Conservation (phyloP, 2,797 vertebrate genomes). For the Ctenopoma multispine region DNA sequence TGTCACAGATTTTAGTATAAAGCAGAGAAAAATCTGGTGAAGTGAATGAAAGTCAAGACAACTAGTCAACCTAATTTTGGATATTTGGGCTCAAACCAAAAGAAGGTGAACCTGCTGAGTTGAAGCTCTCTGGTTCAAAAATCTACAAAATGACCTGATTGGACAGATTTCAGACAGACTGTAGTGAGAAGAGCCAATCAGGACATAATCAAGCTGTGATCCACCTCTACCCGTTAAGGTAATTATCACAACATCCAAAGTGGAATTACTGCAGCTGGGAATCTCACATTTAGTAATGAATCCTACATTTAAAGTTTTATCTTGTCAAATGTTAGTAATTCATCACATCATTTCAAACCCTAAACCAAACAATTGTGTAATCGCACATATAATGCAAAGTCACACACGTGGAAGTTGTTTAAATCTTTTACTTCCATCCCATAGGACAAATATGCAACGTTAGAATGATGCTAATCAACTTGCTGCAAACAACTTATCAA, state of each 20-base stretch:
- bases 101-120: slow-evolving; percentile 20
- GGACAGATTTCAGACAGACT: slow-evolving; percentile 33
- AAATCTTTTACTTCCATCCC: too few species aligned
- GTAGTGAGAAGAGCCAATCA: slow-evolving; percentile 34
- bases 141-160: slow-evolving; percentile 32
- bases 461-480: too few species aligned
- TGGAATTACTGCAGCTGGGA: neutral
- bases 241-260: slow-evolving; percentile 1
- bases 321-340: neutral
- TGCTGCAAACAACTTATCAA: too few species aligned
- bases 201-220: slow-evolving; percentile 32
- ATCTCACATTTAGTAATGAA: neutral
- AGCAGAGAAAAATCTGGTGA: neutral
- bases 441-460: too few species aligned
- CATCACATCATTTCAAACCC: too few species aligned
- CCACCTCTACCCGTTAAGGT: neutral
- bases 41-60: neutral
- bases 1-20: neutral
- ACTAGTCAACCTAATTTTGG: neutral
- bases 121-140: slow-evolving; percentile 3
- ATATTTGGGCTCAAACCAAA: neutral
- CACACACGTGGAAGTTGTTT: too few species aligned
- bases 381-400: too few species aligned
- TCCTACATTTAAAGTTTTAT: neutral
- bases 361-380: too few species aligned